Conservation (phyloP, 2,888 invertebrate species). For the Ametastegia equiseti region DNA sequence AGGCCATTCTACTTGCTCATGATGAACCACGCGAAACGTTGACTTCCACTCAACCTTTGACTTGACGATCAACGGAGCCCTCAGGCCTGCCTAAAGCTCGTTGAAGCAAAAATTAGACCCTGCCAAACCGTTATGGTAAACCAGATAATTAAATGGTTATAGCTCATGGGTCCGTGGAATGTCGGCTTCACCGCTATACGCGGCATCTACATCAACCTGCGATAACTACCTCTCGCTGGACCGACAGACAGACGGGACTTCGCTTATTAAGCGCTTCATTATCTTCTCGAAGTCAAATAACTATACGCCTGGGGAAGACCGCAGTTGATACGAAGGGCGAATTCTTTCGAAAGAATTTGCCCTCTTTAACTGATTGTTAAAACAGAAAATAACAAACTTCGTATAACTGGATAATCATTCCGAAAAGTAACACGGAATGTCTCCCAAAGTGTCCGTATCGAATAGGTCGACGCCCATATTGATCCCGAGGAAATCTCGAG, state of each 20-base stretch:
- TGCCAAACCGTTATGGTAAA: slow-evolving; percentile 44
- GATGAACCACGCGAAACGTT: background rate
- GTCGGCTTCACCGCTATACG: slow-evolving; percentile 36
- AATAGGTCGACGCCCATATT: background rate
- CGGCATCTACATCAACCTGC: slow-evolving; percentile 45
- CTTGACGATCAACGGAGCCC: slow-evolving; percentile 3
- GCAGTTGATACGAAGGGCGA: slow-evolving; percentile 7
- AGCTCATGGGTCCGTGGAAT: slow-evolving; percentile 38
- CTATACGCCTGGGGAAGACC: background rate
- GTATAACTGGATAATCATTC: background rate
- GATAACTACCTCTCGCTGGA: slow-evolving; percentile 38
- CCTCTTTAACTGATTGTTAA: background rate
- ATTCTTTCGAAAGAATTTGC: background rate
- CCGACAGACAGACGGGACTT: slow-evolving; percentile 32
- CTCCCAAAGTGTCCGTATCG: background rate
- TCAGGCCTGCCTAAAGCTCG: slow-evolving; percentile 32
- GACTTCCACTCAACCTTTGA: slow-evolving; percentile 28
- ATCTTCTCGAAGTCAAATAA: slow-evolving; percentile 27
- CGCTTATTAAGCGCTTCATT: slow-evolving; percentile 47
- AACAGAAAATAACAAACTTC: background rate
- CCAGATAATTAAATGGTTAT: slow-evolving; percentile 44
- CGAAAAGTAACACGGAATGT: background rate
- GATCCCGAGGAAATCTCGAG: too few relatives aligned
- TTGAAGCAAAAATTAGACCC: slow-evolving; percentile 40
- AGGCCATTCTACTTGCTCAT: background rate